Conservation (phyloP, 2,113 vertebrate genomes). For the Cinclus mexicanus region DNA sequence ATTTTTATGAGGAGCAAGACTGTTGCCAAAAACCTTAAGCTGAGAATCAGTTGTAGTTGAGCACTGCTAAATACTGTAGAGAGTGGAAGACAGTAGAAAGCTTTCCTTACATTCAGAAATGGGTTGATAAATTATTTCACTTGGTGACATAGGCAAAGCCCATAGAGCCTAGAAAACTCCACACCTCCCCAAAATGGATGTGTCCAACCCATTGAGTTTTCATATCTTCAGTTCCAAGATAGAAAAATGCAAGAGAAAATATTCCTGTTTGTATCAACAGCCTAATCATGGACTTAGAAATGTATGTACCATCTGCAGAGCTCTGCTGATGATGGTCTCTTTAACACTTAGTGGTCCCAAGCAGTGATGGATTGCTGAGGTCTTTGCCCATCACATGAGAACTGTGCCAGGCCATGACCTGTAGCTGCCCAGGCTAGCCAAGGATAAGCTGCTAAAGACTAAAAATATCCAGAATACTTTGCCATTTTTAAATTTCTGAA, state of each 20-base stretch:
- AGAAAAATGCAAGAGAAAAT: neutral
- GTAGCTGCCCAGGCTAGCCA: neutral
- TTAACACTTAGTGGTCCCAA: too few species aligned
- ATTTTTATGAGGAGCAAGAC: neutral
- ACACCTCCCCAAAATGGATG: neutral
- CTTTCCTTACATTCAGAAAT: neutral
- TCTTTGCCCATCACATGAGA: neutral
- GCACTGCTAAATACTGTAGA: neutral
- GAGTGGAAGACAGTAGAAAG: neutral
- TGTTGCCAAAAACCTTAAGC: neutral
- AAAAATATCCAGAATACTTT: neutral
- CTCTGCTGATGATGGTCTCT: neutral
- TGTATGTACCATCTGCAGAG: neutral
- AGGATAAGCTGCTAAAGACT: neutral
- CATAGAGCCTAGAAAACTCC: neutral
- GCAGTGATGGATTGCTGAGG: accelerated
- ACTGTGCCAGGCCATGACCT: neutral
- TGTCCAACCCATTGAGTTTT: neutral
- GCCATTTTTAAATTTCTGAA: neutral
- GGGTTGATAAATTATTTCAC: neutral
- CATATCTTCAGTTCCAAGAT: neutral
- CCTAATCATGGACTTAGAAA: neutral
- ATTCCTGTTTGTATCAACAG: neutral
- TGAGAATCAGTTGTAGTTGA: neutral
- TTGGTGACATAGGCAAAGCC: neutral